phyloP scores from a whole-genome alignment of 2,113 vertebrate species.

The Puffinus mauretanicus region DNA sequence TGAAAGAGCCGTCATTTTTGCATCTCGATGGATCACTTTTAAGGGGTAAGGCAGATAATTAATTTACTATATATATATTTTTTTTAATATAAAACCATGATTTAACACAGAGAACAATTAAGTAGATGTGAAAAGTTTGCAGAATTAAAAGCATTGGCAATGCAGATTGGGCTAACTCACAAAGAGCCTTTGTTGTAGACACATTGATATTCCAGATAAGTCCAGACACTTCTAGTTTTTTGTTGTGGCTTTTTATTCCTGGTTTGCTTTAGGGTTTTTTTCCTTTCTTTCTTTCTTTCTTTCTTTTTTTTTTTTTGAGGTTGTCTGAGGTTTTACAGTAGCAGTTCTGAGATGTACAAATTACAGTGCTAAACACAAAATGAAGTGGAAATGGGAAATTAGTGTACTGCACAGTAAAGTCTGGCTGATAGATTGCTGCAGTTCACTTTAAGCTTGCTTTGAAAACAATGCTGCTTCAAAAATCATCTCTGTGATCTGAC shows the following conservation, averaged over 20 bases:
- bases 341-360: constrained; percentile 22
- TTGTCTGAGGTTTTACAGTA: constrained; percentile 36
- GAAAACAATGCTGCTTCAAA: constrained; percentile 9
- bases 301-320: not conserved
- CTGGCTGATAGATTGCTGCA: constrained; percentile 9
- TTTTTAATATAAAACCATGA: not conserved
- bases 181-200: constrained; percentile 45
- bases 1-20: not conserved
- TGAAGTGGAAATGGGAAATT: constrained; percentile 42
- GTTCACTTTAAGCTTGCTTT: not conserved
- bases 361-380: constrained; percentile 19
- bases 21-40: not conserved
- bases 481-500: not conserved
- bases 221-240: constrained; percentile 12
- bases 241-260: not conserved
- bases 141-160: not conserved
- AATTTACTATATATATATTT: not conserved
- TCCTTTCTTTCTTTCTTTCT: not conserved
- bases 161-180: not conserved
- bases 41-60: not conserved
- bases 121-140: constrained; percentile 41
- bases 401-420: not conserved
- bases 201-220: constrained; percentile 63
- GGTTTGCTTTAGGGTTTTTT: not conserved
- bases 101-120: not conserved